Percentiles rank a stretch among this genome's conserved stretches.
Evolutionary conservation across 2,113 vertebrate species (phyloP).

Genomic region (Hirundichthys speculiger): DNA sequence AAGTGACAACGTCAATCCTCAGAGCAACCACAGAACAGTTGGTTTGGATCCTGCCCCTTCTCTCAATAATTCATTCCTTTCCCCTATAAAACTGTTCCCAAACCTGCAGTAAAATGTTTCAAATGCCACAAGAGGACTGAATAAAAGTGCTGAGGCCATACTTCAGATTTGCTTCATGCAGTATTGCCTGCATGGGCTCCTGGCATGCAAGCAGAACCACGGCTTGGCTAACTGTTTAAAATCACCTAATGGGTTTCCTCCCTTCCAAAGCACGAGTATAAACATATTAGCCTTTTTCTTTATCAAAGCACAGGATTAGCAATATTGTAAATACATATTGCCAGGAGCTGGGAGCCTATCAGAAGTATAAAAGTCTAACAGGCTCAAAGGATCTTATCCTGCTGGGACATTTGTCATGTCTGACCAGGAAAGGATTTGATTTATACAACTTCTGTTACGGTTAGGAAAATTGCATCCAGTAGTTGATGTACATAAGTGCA

Average conservation of each 20-base stretch:
- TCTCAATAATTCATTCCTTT: slow-evolving; percentile 40
- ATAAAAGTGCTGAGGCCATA: slow-evolving; percentile 68
- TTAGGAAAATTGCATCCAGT: slow-evolving; percentile 57
- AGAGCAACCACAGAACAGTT: slow-evolving; percentile 47
- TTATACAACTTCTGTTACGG: slow-evolving; percentile 53
- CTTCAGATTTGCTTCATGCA: slow-evolving; percentile 59
- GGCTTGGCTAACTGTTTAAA: slow-evolving; percentile 72
- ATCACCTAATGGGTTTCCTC: slow-evolving; percentile 65
- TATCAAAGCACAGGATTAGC: slow-evolving; percentile 69
- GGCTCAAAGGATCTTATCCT: slow-evolving; percentile 59
- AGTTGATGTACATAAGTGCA: not conserved
- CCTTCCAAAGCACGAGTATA: slow-evolving; percentile 57
- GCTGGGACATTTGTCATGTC: slow-evolving; percentile 47
- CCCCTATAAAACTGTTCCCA: slow-evolving; percentile 50
- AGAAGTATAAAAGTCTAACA: slow-evolving; percentile 41
- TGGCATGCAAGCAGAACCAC: slow-evolving; percentile 54
- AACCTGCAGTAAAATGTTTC: slow-evolving; percentile 38
- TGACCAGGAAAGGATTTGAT: slow-evolving; percentile 58
- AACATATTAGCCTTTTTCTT: slow-evolving; percentile 56
- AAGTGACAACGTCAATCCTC: slow-evolving; percentile 64
- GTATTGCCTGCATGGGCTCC: slow-evolving; percentile 45
- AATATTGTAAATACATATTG: slow-evolving; percentile 57
- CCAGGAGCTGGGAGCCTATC: slow-evolving; percentile 27
- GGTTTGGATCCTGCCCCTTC: slow-evolving; percentile 29
- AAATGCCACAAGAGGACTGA: slow-evolving; percentile 52